Percentiles rank a stretch among this genome's conserved stretches.
Evolutionary conservation across 2,113 vertebrate species (phyloP).

Genomic region (Aramus guarauna): DNA sequence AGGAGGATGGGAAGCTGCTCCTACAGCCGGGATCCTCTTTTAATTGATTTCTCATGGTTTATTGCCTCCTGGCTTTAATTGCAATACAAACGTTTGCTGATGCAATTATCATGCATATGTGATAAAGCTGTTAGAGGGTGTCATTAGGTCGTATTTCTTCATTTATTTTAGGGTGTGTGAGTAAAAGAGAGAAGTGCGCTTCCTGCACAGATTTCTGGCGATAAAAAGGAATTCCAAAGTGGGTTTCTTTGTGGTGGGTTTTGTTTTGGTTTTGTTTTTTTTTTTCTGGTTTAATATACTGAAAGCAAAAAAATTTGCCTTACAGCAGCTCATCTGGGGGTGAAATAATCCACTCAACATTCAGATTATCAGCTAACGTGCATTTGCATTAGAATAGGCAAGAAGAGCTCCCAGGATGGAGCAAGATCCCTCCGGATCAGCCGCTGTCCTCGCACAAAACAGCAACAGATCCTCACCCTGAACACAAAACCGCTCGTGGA

Average conservation of each 20-base stretch:
- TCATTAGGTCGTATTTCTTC: background rate
- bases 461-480: background rate
- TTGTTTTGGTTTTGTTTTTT: background rate
- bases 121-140: background rate
- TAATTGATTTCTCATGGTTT: constrained; percentile 39
- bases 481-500: background rate
- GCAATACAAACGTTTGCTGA: constrained; percentile 11
- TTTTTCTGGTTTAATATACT: background rate
- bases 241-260: background rate
- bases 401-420: background rate
- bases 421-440: background rate
- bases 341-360: constrained; percentile 50
- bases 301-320: background rate
- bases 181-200: background rate
- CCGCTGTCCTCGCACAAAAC: background rate
- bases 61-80: background rate
- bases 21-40: background rate
- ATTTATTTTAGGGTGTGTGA: background rate
- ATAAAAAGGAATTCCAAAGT: background rate
- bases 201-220: background rate
- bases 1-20: background rate
- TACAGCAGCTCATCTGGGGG: constrained; percentile 14
- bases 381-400: constrained; percentile 48
- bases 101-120: background rate
- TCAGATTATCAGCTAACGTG: constrained; percentile 23